phyloP scores from a whole-genome alignment of 2,113 vertebrate genomes.

The Dicrurus megarhynchus region DNA sequence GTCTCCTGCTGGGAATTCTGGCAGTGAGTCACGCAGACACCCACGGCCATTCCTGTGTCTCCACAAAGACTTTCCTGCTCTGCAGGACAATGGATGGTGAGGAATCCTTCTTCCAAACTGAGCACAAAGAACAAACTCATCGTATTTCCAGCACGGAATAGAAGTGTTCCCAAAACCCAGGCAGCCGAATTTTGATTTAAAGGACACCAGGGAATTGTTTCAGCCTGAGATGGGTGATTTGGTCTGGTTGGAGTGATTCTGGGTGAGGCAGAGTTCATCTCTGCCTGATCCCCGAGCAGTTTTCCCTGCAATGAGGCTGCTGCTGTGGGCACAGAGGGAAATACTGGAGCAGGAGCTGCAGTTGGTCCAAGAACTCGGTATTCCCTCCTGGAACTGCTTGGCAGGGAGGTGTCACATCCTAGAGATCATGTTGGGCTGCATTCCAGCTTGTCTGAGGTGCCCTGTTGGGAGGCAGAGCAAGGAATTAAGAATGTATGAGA shows the following conservation, averaged over 20 bases:
- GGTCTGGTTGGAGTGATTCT: background rate
- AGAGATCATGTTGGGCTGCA: background rate
- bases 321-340: background rate
- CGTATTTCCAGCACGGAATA: background rate
- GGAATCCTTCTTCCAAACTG: background rate
- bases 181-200: background rate
- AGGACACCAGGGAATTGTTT: background rate
- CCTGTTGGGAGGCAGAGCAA: background rate
- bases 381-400: background rate
- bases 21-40: background rate
- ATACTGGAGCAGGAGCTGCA: background rate
- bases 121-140: background rate
- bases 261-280: background rate
- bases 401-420: background rate
- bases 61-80: background rate
- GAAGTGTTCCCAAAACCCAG: background rate
- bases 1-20: background rate
- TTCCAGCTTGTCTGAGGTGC: background rate
- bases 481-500: background rate
- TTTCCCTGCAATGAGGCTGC: accelerated
- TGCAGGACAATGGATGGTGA: background rate
- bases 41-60: background rate
- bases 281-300: background rate
- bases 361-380: accelerated
- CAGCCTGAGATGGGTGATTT: background rate